Conservation (phyloP, 2,797 vertebrate species). For the Ataeniobius toweri region DNA sequence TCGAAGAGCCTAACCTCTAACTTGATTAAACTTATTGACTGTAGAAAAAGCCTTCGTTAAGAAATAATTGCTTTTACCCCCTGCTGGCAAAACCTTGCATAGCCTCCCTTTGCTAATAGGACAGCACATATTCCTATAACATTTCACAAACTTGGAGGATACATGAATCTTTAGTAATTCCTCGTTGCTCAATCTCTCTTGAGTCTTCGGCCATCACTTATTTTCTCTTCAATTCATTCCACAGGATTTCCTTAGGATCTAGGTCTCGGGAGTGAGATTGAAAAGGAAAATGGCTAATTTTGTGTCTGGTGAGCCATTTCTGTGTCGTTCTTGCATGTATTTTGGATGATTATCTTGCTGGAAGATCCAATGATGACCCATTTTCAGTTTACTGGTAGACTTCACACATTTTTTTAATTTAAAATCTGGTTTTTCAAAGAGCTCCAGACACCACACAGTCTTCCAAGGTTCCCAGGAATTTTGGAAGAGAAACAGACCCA, state of each 20-base stretch:
- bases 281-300: background rate
- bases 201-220: background rate
- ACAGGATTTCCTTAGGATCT: background rate
- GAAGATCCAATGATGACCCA: background rate
- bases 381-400: background rate
- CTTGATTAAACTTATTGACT: background rate
- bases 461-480: background rate
- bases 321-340: background rate
- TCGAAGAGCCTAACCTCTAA: background rate
- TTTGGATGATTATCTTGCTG: background rate
- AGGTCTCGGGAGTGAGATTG: background rate
- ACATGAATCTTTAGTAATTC: background rate
- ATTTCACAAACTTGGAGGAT: background rate
- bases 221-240: background rate
- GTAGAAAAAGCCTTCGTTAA: background rate
- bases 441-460: background rate
- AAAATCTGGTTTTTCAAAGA: background rate
- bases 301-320: background rate
- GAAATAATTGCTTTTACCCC: background rate
- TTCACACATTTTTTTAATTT: background rate
- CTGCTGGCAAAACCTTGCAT: background rate
- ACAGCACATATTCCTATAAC: background rate
- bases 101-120: background rate
- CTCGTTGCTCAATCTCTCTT: background rate
- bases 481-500: background rate